Base-by-base conservation (phyloP, 2,113 vertebrate genomes). In the Nyctibius bracteatus region DNA sequence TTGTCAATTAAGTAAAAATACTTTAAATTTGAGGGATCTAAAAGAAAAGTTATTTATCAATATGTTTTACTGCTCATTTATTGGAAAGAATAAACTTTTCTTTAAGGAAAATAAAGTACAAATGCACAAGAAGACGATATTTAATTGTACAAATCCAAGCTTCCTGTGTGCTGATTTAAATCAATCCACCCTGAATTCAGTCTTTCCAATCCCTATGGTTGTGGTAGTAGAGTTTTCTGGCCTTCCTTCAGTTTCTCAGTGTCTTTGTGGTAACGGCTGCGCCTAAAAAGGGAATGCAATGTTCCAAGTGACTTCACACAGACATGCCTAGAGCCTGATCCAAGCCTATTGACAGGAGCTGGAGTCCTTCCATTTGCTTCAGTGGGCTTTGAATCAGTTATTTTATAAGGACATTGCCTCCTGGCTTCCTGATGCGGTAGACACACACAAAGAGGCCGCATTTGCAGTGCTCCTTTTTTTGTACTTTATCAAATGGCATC, bases 241-340 rank as follows among this genome's bases (percentile, higher is more conserved):
- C 96, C 77, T 92, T 91, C 78, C 91, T 89, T 94, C 92, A 85
- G 91, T 87, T 95, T 85, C 91, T 95, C 95, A 96, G 86, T 8
- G 66, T 94, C 93, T 94, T 95, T 95, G 94, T 94, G 93, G 96
- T 94, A 92, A 91, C 65, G 83, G 91, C 55, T 94, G 91, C 91
- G 93, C 94, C 96, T 94, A 91, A 96, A 95, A 96, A 95, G 77
- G 93, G 95, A 96, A 96, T 97, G 91, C 92, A 96, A 85, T 96
- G 95, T 96, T 96, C 95, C 95, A 94, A 96, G 84, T 96, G 93
- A 97, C 93, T 96, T 97, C 96, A 96, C 94, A 87, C 93, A 94
- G 91, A 94, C 86, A 97, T 96, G 95, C 95, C 71, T 94, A 94
- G 93, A 78, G 94, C 91, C 91, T 89, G 95, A 92, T 97, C 95